Percentiles rank a stretch among this genome's conserved stretches.
phyloP scores from a whole-genome alignment of 2,888 invertebrate species.

The Metallyticus violacea region DNA sequence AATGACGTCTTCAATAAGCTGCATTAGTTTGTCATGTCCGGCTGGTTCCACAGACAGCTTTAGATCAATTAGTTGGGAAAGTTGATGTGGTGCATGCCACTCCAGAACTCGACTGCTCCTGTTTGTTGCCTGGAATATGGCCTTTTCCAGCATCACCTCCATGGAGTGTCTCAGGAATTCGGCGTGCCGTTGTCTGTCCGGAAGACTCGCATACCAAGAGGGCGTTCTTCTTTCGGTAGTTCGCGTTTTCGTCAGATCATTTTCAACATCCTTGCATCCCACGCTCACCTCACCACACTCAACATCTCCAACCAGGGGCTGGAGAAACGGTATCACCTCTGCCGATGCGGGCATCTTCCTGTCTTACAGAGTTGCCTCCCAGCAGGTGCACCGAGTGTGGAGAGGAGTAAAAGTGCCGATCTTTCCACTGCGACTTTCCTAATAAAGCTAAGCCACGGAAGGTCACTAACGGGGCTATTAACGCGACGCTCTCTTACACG shows the following conservation, averaged over 20 bases:
- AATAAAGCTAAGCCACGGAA: conserved; percentile 5
- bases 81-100: conserved; percentile 73
- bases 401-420: not conserved
- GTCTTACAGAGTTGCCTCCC: not conserved
- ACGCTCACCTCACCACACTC: not conserved
- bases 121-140: conserved; percentile 71
- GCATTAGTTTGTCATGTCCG: conserved; percentile 65
- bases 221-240: not conserved
- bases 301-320: not conserved
- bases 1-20: conserved; percentile 67
- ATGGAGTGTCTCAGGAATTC: conserved; percentile 68
- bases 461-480: not conserved
- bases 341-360: conserved; percentile 21
- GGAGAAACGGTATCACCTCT: conserved; percentile 5
- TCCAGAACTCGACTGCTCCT: conserved; percentile 73
- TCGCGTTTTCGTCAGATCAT: not conserved
- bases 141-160: conserved; percentile 69
- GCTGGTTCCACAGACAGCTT: conserved; percentile 57
- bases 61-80: conserved; percentile 66
- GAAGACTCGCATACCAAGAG: conserved; percentile 43
- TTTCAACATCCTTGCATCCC: not conserved
- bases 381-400: not conserved
- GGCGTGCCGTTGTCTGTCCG: conserved; percentile 64
- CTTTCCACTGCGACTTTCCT: not conserved
- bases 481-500: not conserved